These are phyloP conservation scores for Poeciliopsis gracilis DNA, from an alignment of 2,797 vertebrate species.

Conservation along the genomic window DNA sequence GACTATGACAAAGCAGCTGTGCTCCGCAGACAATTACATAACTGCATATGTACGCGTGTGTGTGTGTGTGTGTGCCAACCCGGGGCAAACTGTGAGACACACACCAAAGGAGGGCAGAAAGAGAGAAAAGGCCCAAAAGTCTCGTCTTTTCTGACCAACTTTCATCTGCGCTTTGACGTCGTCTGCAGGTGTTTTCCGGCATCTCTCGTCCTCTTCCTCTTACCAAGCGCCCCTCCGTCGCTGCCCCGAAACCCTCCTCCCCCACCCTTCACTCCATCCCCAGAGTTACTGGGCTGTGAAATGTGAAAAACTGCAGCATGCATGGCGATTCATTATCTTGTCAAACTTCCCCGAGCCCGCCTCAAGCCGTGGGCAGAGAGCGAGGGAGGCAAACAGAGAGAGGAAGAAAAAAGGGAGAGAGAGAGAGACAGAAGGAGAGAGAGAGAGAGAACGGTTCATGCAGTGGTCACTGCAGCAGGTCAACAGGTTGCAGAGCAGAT, in stretches of 20 bases:
- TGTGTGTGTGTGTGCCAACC: background rate
- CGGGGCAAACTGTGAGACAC: slow-evolving; percentile 1
- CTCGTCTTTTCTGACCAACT: slow-evolving; percentile 30
- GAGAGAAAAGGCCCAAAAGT: slow-evolving; percentile 5
- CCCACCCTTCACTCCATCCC: slow-evolving; percentile 29
- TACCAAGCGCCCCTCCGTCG: background rate
- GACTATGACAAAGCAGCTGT: slow-evolving; percentile 73
- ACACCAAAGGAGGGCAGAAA: slow-evolving; percentile 8
- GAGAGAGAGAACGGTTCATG: slow-evolving; percentile 27
- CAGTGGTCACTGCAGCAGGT: slow-evolving; percentile 38
- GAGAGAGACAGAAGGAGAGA: background rate
- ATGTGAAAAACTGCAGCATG: slow-evolving; percentile 80
- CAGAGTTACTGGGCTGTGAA: slow-evolving; percentile 80
- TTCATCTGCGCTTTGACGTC: slow-evolving; percentile 30
- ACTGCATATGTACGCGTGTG: slow-evolving; percentile 12
- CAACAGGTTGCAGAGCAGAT: slow-evolving; percentile 42
- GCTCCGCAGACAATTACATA: slow-evolving; percentile 74
- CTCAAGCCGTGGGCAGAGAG: slow-evolving; percentile 33
- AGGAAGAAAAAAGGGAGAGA: background rate
- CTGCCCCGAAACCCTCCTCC: background rate
- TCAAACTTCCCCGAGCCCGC: slow-evolving; percentile 75
- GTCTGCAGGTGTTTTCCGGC: slow-evolving; percentile 44
- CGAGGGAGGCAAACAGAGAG: slow-evolving; percentile 12
- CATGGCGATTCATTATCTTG: slow-evolving; percentile 82
- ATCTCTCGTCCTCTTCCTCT: slow-evolving; percentile 32